Evolutionary conservation across 1,140 invertebrate genomes (phyloP).

Genomic region (Orius insidiosus): DNA sequence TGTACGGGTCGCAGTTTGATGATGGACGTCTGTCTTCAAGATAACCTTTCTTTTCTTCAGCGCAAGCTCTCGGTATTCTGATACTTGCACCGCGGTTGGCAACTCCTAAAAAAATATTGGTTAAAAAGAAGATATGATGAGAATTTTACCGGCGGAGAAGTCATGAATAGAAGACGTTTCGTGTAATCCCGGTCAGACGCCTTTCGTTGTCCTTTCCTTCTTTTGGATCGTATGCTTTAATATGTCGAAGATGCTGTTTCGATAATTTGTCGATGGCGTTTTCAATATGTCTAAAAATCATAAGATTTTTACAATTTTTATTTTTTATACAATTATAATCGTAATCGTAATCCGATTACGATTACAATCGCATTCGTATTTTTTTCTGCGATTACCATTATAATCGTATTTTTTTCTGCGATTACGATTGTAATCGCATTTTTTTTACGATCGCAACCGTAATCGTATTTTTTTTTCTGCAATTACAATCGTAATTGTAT

Average conservation of each 20-base stretch:
- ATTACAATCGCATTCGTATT: too few relatives aligned
- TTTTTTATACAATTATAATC: too few relatives aligned
- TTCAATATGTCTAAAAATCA: slow-evolving; percentile 43
- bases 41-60: slow-evolving; percentile 80
- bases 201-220: slow-evolving; percentile 67
- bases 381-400: too few relatives aligned
- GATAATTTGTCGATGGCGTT: slow-evolving; percentile 66
- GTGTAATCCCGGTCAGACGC: slow-evolving; percentile 66
- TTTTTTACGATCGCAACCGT: too few relatives aligned
- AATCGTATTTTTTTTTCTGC: too few relatives aligned
- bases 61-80: slow-evolving; percentile 62
- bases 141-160: slow-evolving; percentile 49
- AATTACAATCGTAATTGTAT: too few relatives aligned
- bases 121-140: too few relatives aligned
- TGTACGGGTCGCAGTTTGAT: slow-evolving; percentile 87
- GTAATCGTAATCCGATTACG: too few relatives aligned
- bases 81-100: slow-evolving; percentile 65
- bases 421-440: too few relatives aligned
- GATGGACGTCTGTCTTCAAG: slow-evolving; percentile 84
- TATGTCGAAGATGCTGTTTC: slow-evolving; percentile 69
- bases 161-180: slow-evolving; percentile 76
- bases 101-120: too few relatives aligned
- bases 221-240: slow-evolving; percentile 74
- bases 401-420: too few relatives aligned
- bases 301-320: too few relatives aligned